Evolutionary conservation across 2,113 vertebrate species (phyloP), one percentile per base, ranked within the genome.

Genomic region (Labrus mixtus): DNA sequence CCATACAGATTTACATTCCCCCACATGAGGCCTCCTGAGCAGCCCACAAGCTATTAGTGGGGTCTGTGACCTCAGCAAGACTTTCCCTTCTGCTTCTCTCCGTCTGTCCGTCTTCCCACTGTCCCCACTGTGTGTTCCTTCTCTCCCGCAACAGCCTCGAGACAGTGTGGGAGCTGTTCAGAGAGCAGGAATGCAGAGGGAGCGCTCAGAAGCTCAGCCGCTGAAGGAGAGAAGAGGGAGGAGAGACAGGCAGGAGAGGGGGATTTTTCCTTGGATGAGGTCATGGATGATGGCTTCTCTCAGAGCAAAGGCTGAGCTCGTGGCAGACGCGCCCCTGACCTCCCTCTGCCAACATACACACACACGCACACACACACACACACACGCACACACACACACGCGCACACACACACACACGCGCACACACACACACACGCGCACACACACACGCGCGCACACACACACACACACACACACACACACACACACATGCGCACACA

Each of bases 261-360:
- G 94, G 90, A 92, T 91, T 93, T 93, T 94, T 84, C 86, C 83
- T 81, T 83, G 80, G 84, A 93, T 95, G 94, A 95, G 92, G 85
- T 95, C 92, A 95, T 91, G 61, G 82, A 85, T 87, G 90, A 91
- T 84, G 87, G 81, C 69, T 87, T 85, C 83, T 79, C 69, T 84
- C 79, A 72, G 62, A 88, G 82, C 23, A 51, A 74, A 77, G 88
- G 85, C 78, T 80, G 81, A 85, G 87, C 88, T 88, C 62, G 82
- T 93, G 90, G 90, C 83, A 83, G 89, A 89, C 90, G 65, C 86
- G 67, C 90, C 90, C 82, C 89, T 87, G 90, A 89, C 82, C 87
- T 87, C 74, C 80, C 81, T 82, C 71, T 77, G 81, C 81, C 72
- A 79, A 59, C 67, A 69, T 59, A 62, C 68, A 58, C 75, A 67